A percentile compares a stretch with the other conserved stretches of the same genome.
phyloP scores from a whole-genome alignment of 2,113 vertebrate genomes.

The Mesembrinibis cayennensis region DNA sequence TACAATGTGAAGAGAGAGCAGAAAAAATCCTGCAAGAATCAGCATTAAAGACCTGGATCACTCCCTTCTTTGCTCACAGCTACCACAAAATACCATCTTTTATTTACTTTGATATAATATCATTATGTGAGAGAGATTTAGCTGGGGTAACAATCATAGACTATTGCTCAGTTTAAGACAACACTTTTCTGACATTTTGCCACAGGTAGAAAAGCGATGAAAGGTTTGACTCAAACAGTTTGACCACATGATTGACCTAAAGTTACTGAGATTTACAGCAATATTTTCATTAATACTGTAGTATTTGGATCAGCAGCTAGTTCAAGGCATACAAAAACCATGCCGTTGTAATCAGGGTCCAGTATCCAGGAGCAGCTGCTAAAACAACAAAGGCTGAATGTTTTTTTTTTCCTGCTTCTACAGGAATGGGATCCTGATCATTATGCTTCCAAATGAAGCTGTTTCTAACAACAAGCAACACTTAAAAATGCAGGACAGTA shows the following conservation, averaged over 20 bases:
- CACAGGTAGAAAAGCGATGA: background rate
- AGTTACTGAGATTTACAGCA: background rate
- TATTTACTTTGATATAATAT: background rate
- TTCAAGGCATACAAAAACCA: background rate
- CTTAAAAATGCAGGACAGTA: background rate
- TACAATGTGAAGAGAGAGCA: background rate
- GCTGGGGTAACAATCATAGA: background rate
- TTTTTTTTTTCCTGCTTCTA: background rate
- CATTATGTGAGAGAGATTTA: background rate
- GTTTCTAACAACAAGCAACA: background rate
- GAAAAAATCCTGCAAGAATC: background rate
- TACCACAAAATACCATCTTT: background rate
- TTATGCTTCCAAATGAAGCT: background rate
- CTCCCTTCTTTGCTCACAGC: background rate
- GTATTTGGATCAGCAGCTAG: background rate
- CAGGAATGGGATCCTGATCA: background rate
- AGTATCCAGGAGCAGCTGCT: background rate
- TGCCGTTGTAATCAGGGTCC: background rate
- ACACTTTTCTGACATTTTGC: constrained; percentile 1
- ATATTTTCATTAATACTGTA: background rate
- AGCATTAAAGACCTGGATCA: background rate
- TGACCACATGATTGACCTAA: background rate
- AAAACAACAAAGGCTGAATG: background rate
- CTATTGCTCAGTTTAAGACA: background rate
- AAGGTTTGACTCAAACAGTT: background rate